phyloP scores from a whole-genome alignment of 2,888 invertebrate genomes.

The Zelleria hepariella region DNA sequence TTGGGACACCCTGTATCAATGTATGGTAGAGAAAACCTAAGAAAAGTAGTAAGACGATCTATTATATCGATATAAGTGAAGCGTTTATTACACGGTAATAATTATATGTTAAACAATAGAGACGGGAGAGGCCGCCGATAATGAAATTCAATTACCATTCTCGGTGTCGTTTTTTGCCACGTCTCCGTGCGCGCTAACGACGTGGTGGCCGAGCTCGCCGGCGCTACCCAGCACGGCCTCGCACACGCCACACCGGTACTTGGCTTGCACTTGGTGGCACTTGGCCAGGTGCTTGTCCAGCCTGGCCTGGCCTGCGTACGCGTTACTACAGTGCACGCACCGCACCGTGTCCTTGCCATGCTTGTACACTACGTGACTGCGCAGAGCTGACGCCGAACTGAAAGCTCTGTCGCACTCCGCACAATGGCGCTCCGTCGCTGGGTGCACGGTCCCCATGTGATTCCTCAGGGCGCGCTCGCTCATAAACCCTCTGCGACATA shows the following conservation, averaged over 20 bases:
- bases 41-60: neutral
- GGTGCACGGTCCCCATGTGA: constrained; percentile 35
- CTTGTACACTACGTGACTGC: constrained; percentile 37
- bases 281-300: constrained; percentile 29
- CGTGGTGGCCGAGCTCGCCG: neutral
- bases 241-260: neutral
- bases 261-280: constrained; percentile 17
- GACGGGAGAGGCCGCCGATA: neutral
- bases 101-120: neutral
- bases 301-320: constrained; percentile 25
- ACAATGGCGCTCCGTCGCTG: constrained; percentile 29
- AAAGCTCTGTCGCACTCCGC: constrained; percentile 29
- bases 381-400: constrained; percentile 28
- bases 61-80: neutral
- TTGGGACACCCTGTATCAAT: neutral
- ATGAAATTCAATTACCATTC: neutral
- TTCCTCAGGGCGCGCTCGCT: constrained; percentile 31
- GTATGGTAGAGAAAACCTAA: neutral
- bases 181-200: neutral
- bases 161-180: neutral
- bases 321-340: constrained; percentile 33
- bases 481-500: constrained; percentile 37
- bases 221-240: neutral
- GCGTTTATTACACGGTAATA: neutral
- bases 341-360: constrained; percentile 27